Evolutionary conservation across 2,113 vertebrate genomes (phyloP).

Genomic region (Pseudois nayaur): DNA sequence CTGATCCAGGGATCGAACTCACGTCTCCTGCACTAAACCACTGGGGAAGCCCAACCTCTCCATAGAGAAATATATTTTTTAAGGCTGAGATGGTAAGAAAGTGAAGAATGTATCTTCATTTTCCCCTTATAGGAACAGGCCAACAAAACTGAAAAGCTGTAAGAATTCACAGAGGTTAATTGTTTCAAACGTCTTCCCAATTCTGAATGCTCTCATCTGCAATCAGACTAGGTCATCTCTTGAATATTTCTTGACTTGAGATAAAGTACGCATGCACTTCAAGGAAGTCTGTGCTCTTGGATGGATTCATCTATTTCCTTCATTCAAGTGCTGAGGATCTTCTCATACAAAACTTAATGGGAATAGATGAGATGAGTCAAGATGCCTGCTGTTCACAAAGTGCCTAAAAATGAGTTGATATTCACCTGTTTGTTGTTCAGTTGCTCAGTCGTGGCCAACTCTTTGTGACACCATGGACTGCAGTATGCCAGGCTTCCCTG

Average conservation of each 20-base stretch:
- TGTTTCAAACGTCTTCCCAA: neutral
- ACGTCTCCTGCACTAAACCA: neutral
- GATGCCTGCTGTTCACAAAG: neutral
- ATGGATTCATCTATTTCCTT: neutral
- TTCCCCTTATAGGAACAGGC: neutral
- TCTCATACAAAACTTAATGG: neutral
- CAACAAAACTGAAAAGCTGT: neutral
- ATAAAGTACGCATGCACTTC: neutral
- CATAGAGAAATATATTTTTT: neutral
- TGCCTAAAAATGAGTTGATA: neutral
- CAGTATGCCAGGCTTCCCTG: neutral
- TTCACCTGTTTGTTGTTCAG: neutral
- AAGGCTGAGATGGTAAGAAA: neutral
- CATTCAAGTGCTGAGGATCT: neutral
- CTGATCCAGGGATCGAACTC: neutral
- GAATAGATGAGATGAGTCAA: neutral
- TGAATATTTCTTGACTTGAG: neutral
- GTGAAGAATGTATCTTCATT: neutral
- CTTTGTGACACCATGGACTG: neutral
- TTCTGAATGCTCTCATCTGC: neutral
- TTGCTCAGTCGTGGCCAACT: rapidly evolving
- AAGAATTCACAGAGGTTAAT: neutral
- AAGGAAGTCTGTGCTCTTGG: neutral
- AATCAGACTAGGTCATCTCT: neutral
- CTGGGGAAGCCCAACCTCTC: neutral